Base-by-base conservation (phyloP, 2,888 invertebrate genomes). In the Melanostoma scalare region DNA sequence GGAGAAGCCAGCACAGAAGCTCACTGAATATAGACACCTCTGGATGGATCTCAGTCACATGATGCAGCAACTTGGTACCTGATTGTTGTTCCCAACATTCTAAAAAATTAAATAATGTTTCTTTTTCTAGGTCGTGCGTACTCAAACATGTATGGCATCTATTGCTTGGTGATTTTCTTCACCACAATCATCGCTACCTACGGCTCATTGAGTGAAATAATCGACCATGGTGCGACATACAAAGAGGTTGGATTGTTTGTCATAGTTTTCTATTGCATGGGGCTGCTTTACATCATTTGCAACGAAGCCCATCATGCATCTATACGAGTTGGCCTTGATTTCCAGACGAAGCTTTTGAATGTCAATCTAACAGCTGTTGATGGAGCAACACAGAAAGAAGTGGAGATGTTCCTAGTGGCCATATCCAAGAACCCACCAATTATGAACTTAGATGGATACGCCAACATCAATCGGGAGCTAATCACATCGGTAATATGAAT, bases 91-190 rank as follows among this genome's bases (percentile, higher is more conserved):
- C 2, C 55, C 38, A 4, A n/a, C n/a, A 44, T 5, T 9, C 8
- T 8, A 50, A n/a, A 31, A 35, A 6, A 30, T 3, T 42, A 6
- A 30, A 1, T 20, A 20, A 20, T 20, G 20, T 20, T 20, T 20
- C 20, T 20, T 20, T 20, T 20, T 20, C 20, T 89, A 93, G 93
- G 94, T 52, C 92, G 94, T 56, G 95, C 95, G 0, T 95, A 95
- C 88, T 95, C 95, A 63, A 95, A 95, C 86, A 95, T 95, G 95
- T 95, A 95, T 86, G 94, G 94, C 6, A 94, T 95, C 89, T 95
- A 94, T 88, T 95, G 95, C 86, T 92, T 95, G 90, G 93, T 95
- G 2, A 94, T 95, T 69, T 93, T 95, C 88, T 93, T 95, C 87
- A 95, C 95, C 2, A 95, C 95, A 6, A 95, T 95, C 8, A 94